Evolutionary conservation across 2,888 invertebrate genomes (phyloP).

Genomic region (Melolontha melolontha): DNA sequence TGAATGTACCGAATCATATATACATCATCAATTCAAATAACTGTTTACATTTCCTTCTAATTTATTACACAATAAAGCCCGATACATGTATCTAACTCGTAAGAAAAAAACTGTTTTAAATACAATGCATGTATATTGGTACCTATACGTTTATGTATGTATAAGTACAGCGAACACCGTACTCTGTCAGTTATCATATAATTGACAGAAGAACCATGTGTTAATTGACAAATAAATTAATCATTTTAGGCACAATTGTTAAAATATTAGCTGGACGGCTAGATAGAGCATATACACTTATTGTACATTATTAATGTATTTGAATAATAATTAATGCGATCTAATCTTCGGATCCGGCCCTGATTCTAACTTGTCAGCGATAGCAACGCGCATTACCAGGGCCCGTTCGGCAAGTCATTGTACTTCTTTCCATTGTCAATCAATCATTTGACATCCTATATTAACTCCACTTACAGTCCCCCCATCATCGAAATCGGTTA

Average conservation of each 20-base stretch:
- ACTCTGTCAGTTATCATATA: constrained; percentile 11
- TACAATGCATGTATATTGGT: constrained; percentile 17
- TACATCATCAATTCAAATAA: constrained; percentile 36
- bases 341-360: constrained; percentile 38
- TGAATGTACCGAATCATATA: not conserved
- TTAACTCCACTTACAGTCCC: constrained; percentile 45
- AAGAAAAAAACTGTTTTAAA: constrained; percentile 34
- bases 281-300: constrained; percentile 15
- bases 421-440: constrained; percentile 48
- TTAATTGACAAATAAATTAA: constrained; percentile 40
- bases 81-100: not conserved
- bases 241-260: constrained; percentile 36
- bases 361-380: constrained; percentile 42
- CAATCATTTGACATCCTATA: constrained; percentile 49
- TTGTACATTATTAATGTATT: constrained; percentile 41
- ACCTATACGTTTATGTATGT: constrained; percentile 1
- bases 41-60: constrained; percentile 35
- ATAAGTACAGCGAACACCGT: constrained; percentile 19
- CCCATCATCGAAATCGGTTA: constrained; percentile 6
- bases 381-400: constrained; percentile 46
- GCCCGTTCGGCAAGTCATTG: constrained; percentile 48
- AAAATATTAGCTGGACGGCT: constrained; percentile 34
- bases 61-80: constrained; percentile 30
- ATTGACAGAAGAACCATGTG: constrained; percentile 30
- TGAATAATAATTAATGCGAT: constrained; percentile 41